Evolutionary conservation across 2,888 invertebrate species (phyloP).

Genomic region (Acronicta psi): DNA sequence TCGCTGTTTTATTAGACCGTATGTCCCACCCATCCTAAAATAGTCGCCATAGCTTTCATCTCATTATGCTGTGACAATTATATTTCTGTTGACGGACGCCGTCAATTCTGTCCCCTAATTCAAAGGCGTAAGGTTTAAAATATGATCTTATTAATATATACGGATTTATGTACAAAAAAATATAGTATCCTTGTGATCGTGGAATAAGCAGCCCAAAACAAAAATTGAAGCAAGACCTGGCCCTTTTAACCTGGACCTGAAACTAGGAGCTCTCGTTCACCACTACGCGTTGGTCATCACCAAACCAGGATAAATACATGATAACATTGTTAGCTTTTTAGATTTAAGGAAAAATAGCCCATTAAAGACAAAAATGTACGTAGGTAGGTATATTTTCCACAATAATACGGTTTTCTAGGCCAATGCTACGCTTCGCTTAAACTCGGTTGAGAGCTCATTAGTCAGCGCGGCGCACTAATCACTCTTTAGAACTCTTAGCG

Average conservation of each 20-base stretch:
- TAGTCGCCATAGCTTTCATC: slow-evolving; percentile 84
- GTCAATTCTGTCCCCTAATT: slow-evolving; percentile 73
- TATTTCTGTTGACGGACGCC: slow-evolving; percentile 78
- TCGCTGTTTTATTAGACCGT: slow-evolving; percentile 40
- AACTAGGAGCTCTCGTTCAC: no score
- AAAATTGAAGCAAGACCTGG: no score
- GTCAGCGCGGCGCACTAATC: slow-evolving; percentile 5
- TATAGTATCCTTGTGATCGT: slow-evolving; percentile 35
- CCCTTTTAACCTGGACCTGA: no score
- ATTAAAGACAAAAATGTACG: neutral
- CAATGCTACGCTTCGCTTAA: slow-evolving; percentile 5
- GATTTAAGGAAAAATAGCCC: neutral
- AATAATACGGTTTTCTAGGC: slow-evolving; percentile 1
- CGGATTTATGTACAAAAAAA: slow-evolving; percentile 53
- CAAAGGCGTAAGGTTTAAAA: slow-evolving; percentile 72
- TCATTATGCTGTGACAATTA: slow-evolving; percentile 84
- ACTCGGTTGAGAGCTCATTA: slow-evolving; percentile 1
- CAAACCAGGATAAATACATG: no score
- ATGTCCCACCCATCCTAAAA: slow-evolving; percentile 71
- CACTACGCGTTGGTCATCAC: no score
- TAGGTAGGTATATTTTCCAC: neutral
- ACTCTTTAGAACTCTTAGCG: neutral
- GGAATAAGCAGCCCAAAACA: slow-evolving; percentile 13
- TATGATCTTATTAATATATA: slow-evolving; percentile 55
- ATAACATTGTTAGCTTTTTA: no score